Percentiles rank a stretch among this genome's conserved stretches.
phyloP scores from a whole-genome alignment of 2,797 vertebrate species.

The Ataeniobius toweri region DNA sequence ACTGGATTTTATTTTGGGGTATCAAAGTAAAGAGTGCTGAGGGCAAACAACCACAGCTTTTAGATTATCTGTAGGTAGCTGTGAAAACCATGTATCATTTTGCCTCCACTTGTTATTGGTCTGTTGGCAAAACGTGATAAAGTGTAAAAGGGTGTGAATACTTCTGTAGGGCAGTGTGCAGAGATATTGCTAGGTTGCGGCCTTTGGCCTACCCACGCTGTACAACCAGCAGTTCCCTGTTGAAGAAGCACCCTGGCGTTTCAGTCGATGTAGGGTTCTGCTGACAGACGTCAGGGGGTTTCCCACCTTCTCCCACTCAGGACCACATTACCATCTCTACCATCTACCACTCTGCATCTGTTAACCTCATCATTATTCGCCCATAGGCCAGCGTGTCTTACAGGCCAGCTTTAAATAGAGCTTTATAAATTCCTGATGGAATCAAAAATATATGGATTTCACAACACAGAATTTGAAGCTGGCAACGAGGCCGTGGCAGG shows the following conservation, averaged over 20 bases:
- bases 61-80: neutral
- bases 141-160: neutral
- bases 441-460: conserved; percentile 48
- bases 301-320: conserved; percentile 34
- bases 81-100: neutral
- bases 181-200: neutral
- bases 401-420: conserved; percentile 55
- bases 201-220: neutral
- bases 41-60: neutral
- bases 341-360: conserved; percentile 51
- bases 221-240: neutral
- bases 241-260: conserved; percentile 34
- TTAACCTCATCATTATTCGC: conserved; percentile 65
- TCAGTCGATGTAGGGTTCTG: conserved; percentile 52
- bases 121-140: neutral
- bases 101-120: neutral
- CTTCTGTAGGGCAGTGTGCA: neutral
- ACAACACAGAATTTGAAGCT: conserved; percentile 7
- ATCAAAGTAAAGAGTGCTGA: neutral
- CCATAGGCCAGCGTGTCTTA: conserved; percentile 34
- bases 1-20: neutral
- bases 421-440: conserved; percentile 46
- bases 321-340: conserved; percentile 24
- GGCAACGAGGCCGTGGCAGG: neutral
- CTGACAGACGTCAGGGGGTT: conserved; percentile 53